Base-by-base conservation (phyloP, 2,888 invertebrate species). In the Pimpla rufipes region DNA sequence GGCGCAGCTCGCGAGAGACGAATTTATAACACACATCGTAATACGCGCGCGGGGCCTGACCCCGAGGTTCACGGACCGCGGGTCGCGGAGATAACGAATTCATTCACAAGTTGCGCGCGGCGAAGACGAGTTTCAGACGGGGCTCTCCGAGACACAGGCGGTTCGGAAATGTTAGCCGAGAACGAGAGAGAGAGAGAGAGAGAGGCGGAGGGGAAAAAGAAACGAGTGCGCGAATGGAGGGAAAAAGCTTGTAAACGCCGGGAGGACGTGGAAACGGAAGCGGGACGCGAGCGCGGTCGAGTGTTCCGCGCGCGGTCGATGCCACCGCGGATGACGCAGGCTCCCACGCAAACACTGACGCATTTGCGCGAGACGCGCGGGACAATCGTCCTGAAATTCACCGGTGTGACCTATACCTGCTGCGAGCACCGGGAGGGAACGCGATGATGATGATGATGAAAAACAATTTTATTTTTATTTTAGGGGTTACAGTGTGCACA, bases 41-140 rank as follows among this genome's bases (percentile, higher is more conserved):
- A 76, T 76, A 57, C 66, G 76, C 76, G 71, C 66, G 71, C 76
- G 71, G 59, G 59, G 79, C 50, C 42, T 47, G 71, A 66, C 75
- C 67, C 59, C 81, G 86, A 86, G 85, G 88, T 89, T 90, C 89
- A 87, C 84, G 85, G 87, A 86, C 86, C 86, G 29, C n/a, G 84
- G 88, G 87, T 89, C 88, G 83, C 84, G 0, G 6, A 86, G 91
- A 91, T 91, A 91, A 90, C 88, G 88, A 87, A 83, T 90, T 90
- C 90, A 91, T 91, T 91, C 90, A 91, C 89, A 88, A 90, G 81
- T 83, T 52, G 82, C 73, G 10, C 47, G 81, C 76, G n/a, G 11
- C 29, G 45, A 42, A 75, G 23, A 21, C 52, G 50, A 45, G 64
- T 29, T 45, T 66, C 21, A 45, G 35, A 10, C 21, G 7, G 21